Percentiles rank a stretch among this genome's conserved stretches.
These are phyloP conservation scores for Sebastes iracundus DNA, from an alignment of 2,797 vertebrate species.

Conservation along the genomic window DNA sequence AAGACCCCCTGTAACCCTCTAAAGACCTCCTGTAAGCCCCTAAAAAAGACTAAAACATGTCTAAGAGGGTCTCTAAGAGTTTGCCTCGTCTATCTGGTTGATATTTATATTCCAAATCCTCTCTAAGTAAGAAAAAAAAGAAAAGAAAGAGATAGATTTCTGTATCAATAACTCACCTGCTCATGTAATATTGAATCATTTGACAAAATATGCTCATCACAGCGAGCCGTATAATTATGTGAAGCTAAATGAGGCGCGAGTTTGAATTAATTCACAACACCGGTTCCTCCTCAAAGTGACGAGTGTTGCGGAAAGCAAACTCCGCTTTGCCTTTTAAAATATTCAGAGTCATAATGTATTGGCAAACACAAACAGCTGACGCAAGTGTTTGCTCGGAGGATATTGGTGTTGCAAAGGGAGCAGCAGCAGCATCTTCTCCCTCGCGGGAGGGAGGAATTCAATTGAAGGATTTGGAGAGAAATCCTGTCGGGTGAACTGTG, in stretches of 20 bases:
- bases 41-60: no score
- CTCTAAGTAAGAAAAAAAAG: background rate
- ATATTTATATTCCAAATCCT: background rate
- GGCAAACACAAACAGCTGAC: constrained; percentile 72
- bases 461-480: constrained; percentile 71
- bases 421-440: constrained; percentile 41
- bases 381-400: constrained; percentile 66
- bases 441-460: constrained; percentile 58
- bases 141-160: background rate
- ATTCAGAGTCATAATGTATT: constrained; percentile 66
- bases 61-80: no score
- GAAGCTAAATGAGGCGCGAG: background rate
- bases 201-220: background rate
- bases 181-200: constrained; percentile 1
- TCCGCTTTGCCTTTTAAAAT: constrained; percentile 54
- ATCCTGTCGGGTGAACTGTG: constrained; percentile 64
- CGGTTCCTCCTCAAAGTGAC: constrained; percentile 6
- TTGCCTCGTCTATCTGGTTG: background rate
- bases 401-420: constrained; percentile 55
- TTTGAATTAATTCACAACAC: constrained; percentile 22
- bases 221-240: background rate
- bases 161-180: background rate
- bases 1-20: no score
- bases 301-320: constrained; percentile 26
- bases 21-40: no score